Evolutionary conservation across 53 echinoderm and acorn worm genomes (phyloP).

Genomic region (Temnopleurus reevesii): DNA sequence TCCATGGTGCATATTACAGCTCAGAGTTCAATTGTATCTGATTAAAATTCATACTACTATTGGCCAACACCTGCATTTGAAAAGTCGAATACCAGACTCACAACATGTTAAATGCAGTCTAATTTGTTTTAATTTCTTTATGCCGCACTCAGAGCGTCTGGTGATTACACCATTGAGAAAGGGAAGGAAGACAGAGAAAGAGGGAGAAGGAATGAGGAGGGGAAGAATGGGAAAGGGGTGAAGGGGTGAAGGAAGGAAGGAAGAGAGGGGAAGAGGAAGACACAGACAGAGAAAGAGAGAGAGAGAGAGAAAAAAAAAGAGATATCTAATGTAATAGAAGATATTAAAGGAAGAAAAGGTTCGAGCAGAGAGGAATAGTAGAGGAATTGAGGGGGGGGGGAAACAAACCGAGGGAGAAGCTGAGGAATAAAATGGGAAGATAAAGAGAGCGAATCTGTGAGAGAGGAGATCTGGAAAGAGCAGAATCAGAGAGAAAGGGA

Average conservation of each 20-base stretch:
- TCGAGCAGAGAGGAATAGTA: not conserved
- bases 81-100: not conserved
- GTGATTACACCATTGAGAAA: not conserved
- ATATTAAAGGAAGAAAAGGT: not conserved
- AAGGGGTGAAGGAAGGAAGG: not conserved
- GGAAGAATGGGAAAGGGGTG: not conserved
- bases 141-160: constrained; percentile 9
- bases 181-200: not conserved
- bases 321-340: not conserved
- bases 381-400: not conserved
- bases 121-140: not conserved
- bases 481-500: no score
- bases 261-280: not conserved
- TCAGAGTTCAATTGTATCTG: not conserved
- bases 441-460: no score
- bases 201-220: not conserved
- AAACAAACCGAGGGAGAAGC: not conserved
- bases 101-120: not conserved
- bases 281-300: not conserved
- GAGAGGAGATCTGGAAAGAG: no score
- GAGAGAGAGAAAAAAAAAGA: not conserved
- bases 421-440: not conserved
- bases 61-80: not conserved
- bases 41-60: not conserved
- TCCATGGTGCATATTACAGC: not conserved